Evolutionary conservation across 2,888 invertebrate species (phyloP).

Genomic region (Macroteleia sp.): DNA sequence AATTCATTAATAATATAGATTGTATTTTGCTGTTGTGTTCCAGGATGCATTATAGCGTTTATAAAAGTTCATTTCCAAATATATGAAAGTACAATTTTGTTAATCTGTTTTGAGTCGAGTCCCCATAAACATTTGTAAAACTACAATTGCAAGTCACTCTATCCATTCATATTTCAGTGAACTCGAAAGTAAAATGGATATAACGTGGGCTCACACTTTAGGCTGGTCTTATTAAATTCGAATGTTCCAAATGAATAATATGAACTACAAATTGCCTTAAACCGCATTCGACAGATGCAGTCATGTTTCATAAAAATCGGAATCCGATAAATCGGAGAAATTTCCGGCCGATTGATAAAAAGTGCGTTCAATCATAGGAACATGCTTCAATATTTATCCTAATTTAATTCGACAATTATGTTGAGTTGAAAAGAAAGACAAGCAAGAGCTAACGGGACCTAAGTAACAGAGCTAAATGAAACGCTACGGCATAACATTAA

Average conservation of each 20-base stretch:
- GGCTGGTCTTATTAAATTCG: conserved; percentile 37
- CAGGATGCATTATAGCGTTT: too few species aligned
- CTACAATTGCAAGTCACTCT: conserved; percentile 13
- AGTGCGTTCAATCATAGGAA: not conserved
- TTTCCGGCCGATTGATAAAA: conserved; percentile 1
- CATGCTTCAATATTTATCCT: not conserved
- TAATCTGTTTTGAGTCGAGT: too few species aligned
- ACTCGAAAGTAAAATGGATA: conserved; percentile 30
- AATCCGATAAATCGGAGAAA: not conserved
- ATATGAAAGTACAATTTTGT: too few species aligned
- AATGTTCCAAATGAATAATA: conserved; percentile 31
- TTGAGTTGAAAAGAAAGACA: too few species aligned
- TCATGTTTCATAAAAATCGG: conserved; percentile 33
- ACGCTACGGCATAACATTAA: not conserved
- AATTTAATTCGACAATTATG: not conserved
- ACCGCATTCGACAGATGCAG: conserved; percentile 31
- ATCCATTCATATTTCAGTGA: conserved; percentile 30
- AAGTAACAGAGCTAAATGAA: too few species aligned
- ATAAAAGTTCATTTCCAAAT: too few species aligned
- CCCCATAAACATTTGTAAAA: too few species aligned
- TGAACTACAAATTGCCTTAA: conserved; percentile 14
- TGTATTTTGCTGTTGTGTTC: too few species aligned
- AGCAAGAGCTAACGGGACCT: too few species aligned
- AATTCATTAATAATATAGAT: too few species aligned
- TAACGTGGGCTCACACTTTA: conserved; percentile 41